phyloP scores from a whole-genome alignment of 1,140 invertebrate genomes.

The Monochamus saltuarius region DNA sequence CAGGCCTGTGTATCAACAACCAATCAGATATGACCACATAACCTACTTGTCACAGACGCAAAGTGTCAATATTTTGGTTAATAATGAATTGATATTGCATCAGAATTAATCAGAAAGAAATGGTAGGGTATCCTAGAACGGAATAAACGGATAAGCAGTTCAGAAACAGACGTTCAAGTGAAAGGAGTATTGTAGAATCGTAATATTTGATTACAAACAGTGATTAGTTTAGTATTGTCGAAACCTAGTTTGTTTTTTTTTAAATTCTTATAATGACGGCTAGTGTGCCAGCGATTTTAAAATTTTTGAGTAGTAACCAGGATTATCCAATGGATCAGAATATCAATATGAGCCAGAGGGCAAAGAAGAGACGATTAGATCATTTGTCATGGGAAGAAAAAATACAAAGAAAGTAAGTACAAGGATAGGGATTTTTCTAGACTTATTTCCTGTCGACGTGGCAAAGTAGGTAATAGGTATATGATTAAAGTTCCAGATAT shows the following conservation, averaged over 20 bases:
- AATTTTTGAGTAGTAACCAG: slow-evolving; percentile 51
- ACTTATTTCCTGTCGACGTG: no score
- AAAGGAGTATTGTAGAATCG: no score
- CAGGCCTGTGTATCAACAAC: neutral
- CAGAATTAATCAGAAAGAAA: neutral
- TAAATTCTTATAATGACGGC: slow-evolving; percentile 4
- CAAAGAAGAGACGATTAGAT: slow-evolving; percentile 72
- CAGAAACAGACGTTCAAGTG: no score
- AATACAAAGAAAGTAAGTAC: slow-evolving; percentile 76
- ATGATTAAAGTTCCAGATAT: no score
- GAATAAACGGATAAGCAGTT: no score
- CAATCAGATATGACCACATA: slow-evolving; percentile 16
- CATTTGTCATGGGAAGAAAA: slow-evolving; percentile 82
- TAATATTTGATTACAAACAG: neutral
- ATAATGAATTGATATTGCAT: slow-evolving; percentile 4
- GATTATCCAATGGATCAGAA: slow-evolving; percentile 49
- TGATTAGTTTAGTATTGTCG: neutral
- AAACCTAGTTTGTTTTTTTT: no score
- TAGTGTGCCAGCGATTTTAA: slow-evolving; percentile 56
- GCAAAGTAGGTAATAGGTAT: no score
- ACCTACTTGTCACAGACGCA: neutral
- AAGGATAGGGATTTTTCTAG: no score
- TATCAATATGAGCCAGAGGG: slow-evolving; percentile 52
- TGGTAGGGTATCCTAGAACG: neutral
- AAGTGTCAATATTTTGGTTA: slow-evolving; percentile 10